These are phyloP conservation scores for Dasysyrphus tricinctus DNA, from an alignment of 2,888 invertebrate genomes.

Conservation along the genomic window DNA sequence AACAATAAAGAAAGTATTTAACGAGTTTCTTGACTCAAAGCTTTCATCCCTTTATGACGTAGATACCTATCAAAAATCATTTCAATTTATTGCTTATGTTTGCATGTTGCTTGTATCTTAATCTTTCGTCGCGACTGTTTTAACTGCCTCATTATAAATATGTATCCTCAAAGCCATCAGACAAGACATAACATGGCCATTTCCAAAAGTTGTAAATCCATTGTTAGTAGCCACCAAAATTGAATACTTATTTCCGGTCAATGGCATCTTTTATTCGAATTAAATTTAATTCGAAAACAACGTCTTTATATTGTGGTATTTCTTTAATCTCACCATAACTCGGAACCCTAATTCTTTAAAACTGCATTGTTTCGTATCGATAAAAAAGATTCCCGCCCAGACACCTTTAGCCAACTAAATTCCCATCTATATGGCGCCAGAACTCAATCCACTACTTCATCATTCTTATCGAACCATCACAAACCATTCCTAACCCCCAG, in stretches of 20 bases:
- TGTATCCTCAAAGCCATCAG: neutral
- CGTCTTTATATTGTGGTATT: neutral
- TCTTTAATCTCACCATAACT: constrained; percentile 46
- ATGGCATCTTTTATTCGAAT: constrained; percentile 8
- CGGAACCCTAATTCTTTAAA: constrained; percentile 24
- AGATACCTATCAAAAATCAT: neutral
- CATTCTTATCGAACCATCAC: constrained; percentile 23
- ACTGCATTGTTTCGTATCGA: constrained; percentile 59
- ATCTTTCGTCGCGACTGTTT: constrained; percentile 12
- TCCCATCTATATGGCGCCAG: constrained; percentile 53
- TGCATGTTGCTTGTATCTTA: neutral
- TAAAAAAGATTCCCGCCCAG: constrained; percentile 16
- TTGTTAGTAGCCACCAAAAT: constrained; percentile 20
- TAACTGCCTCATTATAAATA: neutral
- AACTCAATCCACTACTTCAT: constrained; percentile 36
- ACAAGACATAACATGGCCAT: neutral
- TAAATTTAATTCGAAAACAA: constrained; percentile 26
- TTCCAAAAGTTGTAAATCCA: constrained; percentile 1
- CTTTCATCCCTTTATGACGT: neutral
- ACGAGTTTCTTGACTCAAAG: constrained; percentile 1
- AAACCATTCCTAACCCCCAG: constrained; percentile 4
- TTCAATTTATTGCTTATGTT: neutral
- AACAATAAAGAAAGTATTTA: neutral
- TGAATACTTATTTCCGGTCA: constrained; percentile 47
- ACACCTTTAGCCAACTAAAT: neutral